These are phyloP conservation scores for Apamea anceps DNA, from an alignment of 2,888 invertebrate genomes.

Conservation along the genomic window DNA sequence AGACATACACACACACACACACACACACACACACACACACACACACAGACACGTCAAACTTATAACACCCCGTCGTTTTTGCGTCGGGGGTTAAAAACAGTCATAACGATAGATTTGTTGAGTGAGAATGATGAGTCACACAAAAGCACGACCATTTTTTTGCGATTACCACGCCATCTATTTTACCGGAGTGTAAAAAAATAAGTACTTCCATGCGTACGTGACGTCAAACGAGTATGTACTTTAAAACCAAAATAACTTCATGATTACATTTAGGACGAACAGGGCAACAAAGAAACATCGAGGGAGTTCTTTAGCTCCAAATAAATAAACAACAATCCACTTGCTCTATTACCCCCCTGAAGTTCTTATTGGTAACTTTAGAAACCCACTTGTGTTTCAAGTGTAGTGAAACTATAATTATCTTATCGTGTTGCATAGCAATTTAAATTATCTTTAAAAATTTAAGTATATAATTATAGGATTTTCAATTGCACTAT, in stretches of 20 bases:
- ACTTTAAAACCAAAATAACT: slow-evolving; percentile 35
- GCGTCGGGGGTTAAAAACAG: too few relatives aligned
- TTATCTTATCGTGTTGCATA: slow-evolving; percentile 15
- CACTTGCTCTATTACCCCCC: slow-evolving; percentile 39
- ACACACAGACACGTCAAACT: too few relatives aligned
- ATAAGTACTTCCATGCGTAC: neutral
- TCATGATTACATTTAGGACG: slow-evolving; percentile 9
- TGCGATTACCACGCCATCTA: slow-evolving; percentile 44
- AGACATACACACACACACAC: too few relatives aligned
- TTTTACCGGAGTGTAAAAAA: neutral
- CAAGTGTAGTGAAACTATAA: neutral
- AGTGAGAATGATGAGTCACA: slow-evolving; percentile 16
- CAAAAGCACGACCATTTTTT: neutral
- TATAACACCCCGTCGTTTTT: too few relatives aligned
- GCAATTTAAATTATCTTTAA: slow-evolving; percentile 9
- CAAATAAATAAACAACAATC: slow-evolving; percentile 29
- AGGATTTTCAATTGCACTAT: neutral
- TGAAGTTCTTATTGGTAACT: slow-evolving; percentile 27
- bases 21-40: too few relatives aligned
- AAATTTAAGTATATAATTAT: neutral
- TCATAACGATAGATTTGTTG: neutral
- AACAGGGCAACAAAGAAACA: slow-evolving; percentile 28
- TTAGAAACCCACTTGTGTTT: slow-evolving; percentile 3
- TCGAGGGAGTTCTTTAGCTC: slow-evolving; percentile 34
- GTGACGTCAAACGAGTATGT: slow-evolving; percentile 41